Conservation (phyloP, 2,888 invertebrate genomes). For the Ichneumoninae sp. region DNA sequence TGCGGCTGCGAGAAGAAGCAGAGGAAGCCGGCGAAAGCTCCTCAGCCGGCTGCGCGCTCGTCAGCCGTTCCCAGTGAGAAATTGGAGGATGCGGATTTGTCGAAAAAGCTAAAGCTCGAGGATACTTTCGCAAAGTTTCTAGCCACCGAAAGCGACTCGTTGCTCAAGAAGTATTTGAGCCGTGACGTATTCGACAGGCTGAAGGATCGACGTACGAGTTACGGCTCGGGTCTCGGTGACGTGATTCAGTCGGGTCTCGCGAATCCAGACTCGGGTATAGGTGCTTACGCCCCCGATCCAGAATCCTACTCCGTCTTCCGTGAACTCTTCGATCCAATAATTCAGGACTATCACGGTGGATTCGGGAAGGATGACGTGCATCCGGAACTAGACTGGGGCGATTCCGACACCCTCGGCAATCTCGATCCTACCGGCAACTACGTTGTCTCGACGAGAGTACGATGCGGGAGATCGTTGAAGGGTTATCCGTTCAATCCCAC, state of each 20-base stretch:
- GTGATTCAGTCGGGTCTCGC: slow-evolving; percentile 89
- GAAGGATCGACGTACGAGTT: slow-evolving; percentile 86
- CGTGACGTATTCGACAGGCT: slow-evolving; percentile 83
- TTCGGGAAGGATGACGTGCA: slow-evolving; percentile 87
- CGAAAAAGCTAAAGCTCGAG: slow-evolving; percentile 86
- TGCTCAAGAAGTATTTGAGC: slow-evolving; percentile 88
- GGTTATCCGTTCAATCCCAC: slow-evolving; percentile 90
- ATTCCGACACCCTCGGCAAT: slow-evolving; percentile 86
- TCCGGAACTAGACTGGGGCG: slow-evolving; percentile 88
- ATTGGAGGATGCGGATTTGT: slow-evolving; percentile 69
- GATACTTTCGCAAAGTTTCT: slow-evolving; percentile 85
- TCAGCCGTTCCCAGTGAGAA: slow-evolving; percentile 40
- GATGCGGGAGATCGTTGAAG: slow-evolving; percentile 87
- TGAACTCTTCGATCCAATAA: slow-evolving; percentile 89
- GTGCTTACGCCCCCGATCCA: slow-evolving; percentile 89
- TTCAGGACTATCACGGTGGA: slow-evolving; percentile 89
- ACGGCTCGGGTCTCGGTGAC: slow-evolving; percentile 87
- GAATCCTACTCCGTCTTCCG: slow-evolving; percentile 89
- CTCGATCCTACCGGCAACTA: slow-evolving; percentile 87
- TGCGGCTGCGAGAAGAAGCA: slow-evolving; percentile 75
- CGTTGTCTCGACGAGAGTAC: slow-evolving; percentile 89
- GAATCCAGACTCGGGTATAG: slow-evolving; percentile 89
- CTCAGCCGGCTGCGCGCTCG: slow-evolving; percentile 15
- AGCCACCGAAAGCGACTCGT: slow-evolving; percentile 86
- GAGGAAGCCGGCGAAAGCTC: slow-evolving; percentile 51